Percentiles rank a stretch among this genome's conserved stretches.
Evolutionary conservation across 2,888 invertebrate genomes (phyloP).

Genomic region (Aspidiotus destructor): DNA sequence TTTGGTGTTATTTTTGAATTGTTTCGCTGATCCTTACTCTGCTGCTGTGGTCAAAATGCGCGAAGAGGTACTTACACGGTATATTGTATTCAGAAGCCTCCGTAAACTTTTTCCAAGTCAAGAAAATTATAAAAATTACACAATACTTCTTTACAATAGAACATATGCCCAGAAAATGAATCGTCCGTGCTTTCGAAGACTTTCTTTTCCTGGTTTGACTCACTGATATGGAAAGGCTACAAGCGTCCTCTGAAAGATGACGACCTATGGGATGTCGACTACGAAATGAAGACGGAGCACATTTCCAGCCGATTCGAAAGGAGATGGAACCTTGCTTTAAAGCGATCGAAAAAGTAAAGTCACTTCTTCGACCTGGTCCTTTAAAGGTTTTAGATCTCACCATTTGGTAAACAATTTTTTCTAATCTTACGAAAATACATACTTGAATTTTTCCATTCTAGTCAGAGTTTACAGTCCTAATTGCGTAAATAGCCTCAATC

Average conservation of each 20-base stretch:
- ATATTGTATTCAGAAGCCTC: neutral
- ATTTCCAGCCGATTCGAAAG: conserved; percentile 75
- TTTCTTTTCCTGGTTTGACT: conserved; percentile 85
- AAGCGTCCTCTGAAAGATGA: conserved; percentile 65
- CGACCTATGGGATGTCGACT: conserved; percentile 85
- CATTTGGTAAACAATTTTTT: no score
- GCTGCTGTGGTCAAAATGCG: conserved; percentile 56
- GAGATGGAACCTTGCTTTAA: conserved; percentile 60
- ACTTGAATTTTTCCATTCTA: no score
- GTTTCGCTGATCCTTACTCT: conserved; percentile 66
- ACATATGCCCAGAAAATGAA: conserved; percentile 68
- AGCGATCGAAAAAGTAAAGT: conserved; percentile 15
- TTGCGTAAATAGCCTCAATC: no score
- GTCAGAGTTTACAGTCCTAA: no score
- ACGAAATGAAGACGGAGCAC: conserved; percentile 65
- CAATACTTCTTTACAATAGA: conserved; percentile 46
- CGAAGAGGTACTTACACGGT: conserved; percentile 38
- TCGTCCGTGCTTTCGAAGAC: conserved; percentile 79
- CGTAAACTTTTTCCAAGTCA: no score
- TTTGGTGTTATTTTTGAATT: conserved; percentile 64
- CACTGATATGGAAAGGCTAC: conserved; percentile 74
- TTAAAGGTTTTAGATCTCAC: no score
- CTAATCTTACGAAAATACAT: no score
- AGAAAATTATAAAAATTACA: neutral
- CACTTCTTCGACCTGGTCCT: no score